Conservation (phyloP, 2,113 vertebrate genomes). For the Vulpes vulpes region DNA sequence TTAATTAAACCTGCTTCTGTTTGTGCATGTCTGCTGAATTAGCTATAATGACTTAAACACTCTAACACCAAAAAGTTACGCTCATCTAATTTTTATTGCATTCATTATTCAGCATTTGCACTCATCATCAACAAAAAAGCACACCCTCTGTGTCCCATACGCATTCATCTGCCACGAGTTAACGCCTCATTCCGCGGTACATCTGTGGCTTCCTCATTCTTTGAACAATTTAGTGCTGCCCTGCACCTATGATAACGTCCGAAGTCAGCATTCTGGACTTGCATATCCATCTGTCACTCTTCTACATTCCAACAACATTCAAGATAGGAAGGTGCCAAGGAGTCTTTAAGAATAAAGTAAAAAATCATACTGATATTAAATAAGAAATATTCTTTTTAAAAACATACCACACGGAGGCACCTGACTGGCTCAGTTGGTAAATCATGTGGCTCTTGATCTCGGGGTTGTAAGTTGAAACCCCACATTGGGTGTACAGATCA, state of each 20-base stretch:
- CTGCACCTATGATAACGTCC: not conserved
- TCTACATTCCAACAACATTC: accelerated
- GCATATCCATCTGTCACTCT: not conserved
- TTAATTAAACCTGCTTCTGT: not conserved
- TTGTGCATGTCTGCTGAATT: conserved; percentile 40
- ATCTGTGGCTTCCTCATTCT: conserved; percentile 73
- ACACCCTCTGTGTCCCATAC: conserved; percentile 38
- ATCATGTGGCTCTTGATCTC: not conserved
- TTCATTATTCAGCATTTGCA: conserved; percentile 71
- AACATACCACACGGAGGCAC: not conserved
- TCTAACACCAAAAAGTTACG: conserved; percentile 52
- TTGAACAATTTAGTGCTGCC: conserved; percentile 71
- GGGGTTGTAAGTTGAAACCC: not conserved
- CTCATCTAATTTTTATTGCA: conserved; percentile 61
- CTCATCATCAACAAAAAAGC: conserved; percentile 64
- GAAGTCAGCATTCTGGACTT: not conserved
- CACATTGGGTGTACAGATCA: not conserved
- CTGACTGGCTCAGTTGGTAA: not conserved
- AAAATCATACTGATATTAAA: not conserved
- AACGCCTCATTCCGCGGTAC: conserved; percentile 71
- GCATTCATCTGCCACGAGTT: conserved; percentile 70
- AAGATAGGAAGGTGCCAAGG: not conserved
- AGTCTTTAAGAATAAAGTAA: not conserved
- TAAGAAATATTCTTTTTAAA: not conserved
- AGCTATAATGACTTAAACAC: conserved; percentile 37